phyloP scores from a whole-genome alignment of 2,888 invertebrate species.

The Thysanoteuthis rhombus region DNA sequence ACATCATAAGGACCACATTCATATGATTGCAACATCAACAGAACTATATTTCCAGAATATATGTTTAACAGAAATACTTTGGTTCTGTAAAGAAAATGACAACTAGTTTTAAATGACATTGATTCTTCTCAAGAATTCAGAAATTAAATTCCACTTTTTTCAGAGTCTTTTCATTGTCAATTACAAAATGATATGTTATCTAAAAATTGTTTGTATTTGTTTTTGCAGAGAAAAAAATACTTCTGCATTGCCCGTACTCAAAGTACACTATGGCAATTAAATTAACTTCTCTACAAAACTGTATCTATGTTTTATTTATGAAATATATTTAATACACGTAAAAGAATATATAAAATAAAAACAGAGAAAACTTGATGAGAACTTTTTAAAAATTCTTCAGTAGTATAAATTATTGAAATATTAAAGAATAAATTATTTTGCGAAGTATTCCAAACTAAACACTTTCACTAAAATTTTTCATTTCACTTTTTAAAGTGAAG shows the following conservation, averaged over 20 bases:
- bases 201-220: no score
- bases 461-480: neutral
- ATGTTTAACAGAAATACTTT: neutral
- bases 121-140: neutral
- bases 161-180: no score
- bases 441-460: neutral
- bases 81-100: neutral
- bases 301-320: neutral
- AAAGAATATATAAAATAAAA: neutral
- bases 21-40: neutral
- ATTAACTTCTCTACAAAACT: neutral
- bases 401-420: neutral
- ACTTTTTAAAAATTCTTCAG: neutral
- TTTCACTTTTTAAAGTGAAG: neutral
- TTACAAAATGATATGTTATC: no score
- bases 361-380: neutral
- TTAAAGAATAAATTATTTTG: neutral
- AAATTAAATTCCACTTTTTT: neutral
- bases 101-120: neutral
- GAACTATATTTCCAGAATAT: neutral
- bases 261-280: neutral
- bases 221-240: no score
- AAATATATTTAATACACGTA: neutral
- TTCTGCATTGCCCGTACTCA: no score
- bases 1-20: neutral